A percentile compares a stretch with the other conserved stretches of the same genome.
Conservation (phyloP, 2,113 vertebrate genomes). For the Lophius piscatorius region DNA sequence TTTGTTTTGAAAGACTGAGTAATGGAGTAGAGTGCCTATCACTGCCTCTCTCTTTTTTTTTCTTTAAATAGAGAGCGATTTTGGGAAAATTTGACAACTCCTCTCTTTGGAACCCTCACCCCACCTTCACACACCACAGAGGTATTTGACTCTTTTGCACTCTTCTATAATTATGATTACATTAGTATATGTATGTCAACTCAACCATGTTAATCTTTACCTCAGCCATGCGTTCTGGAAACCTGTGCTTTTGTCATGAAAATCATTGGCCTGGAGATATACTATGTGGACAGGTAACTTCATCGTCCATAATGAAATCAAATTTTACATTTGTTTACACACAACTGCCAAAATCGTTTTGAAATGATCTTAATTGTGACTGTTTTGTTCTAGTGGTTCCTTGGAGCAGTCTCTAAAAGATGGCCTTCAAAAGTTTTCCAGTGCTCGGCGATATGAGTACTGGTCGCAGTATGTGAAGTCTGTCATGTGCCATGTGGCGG, state of each 20-base stretch:
- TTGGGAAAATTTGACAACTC: constrained; percentile 95
- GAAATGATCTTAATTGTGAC: neutral
- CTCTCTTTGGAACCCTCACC: constrained; percentile 89
- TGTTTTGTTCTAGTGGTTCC: constrained; percentile 81
- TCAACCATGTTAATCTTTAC: neutral
- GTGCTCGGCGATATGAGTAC: constrained; percentile 89
- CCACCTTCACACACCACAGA: constrained; percentile 90
- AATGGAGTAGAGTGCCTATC: neutral
- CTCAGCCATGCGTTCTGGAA: constrained; percentile 92
- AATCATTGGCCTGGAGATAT: constrained; percentile 96
- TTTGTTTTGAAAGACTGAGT: no score
- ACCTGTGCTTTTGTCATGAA: constrained; percentile 98
- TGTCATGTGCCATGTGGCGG: constrained; percentile 85
- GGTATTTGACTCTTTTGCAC: constrained; percentile 71
- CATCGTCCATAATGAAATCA: no score
- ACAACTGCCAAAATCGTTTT: no score
- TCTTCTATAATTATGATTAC: neutral
- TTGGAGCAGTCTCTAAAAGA: constrained; percentile 92
- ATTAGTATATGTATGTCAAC: neutral
- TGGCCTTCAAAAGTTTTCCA: constrained; percentile 88
- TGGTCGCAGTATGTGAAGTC: constrained; percentile 95
- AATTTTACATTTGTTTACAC: no score
- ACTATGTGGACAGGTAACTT: constrained; percentile 92
- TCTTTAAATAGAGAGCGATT: constrained; percentile 86
- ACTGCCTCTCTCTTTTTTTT: neutral